Conservation (phyloP, 1,140 invertebrate genomes). For the Diachasmimorpha longicaudata region DNA sequence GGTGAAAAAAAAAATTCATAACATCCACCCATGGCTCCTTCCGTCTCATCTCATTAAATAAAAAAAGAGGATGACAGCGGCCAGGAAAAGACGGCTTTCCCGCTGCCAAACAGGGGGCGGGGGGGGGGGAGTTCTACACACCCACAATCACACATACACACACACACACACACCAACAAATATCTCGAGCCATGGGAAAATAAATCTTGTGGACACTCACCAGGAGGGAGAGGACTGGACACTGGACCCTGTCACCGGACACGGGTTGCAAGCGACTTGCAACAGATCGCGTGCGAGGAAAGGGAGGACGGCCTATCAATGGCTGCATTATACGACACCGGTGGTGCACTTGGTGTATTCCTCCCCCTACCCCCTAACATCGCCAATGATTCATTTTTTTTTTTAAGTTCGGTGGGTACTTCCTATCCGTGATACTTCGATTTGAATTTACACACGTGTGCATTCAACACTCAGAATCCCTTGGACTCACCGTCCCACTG, state of each 20-base stretch:
- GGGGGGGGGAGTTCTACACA: not conserved
- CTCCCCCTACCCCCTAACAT: no score
- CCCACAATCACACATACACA: no score
- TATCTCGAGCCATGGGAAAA: constrained; percentile 58
- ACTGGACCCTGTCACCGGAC: constrained; percentile 61
- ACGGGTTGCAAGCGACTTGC: constrained; percentile 55
- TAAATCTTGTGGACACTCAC: constrained; percentile 61
- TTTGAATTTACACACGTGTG: not conserved
- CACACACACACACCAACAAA: constrained; percentile 40
- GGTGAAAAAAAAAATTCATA: not conserved
- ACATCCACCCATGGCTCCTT: no score
- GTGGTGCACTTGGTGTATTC: not conserved
- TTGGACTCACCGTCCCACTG: not conserved
- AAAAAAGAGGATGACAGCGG: no score
- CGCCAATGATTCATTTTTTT: not conserved
- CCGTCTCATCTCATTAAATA: no score
- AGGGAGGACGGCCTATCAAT: constrained; percentile 61
- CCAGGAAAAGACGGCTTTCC: not conserved
- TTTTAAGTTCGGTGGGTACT: not conserved
- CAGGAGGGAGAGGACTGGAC: constrained; percentile 47
- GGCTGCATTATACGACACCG: constrained; percentile 54
- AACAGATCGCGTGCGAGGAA: constrained; percentile 59
- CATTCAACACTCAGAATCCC: no score
- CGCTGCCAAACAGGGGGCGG: no score
- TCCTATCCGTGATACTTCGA: not conserved